Conservation (phyloP, 2,888 invertebrate species). For the Sylvicola cinctus region DNA sequence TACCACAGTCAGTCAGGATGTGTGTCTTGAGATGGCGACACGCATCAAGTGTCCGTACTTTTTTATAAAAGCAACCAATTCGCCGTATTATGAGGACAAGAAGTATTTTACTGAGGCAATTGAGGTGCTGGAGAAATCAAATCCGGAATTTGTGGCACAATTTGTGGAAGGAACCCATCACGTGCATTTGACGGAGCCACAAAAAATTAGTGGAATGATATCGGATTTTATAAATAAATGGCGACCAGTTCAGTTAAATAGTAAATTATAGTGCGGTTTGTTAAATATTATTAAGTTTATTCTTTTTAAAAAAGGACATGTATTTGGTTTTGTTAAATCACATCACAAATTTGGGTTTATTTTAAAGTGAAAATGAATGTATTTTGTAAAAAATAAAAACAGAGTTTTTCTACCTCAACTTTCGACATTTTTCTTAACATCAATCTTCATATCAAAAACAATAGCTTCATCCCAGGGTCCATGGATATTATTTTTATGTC, state of each 20-base stretch:
- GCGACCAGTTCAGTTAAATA: constrained; percentile 10
- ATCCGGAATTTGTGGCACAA: constrained; percentile 34
- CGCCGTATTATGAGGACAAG: constrained; percentile 31
- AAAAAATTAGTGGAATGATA: constrained; percentile 32
- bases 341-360: too few species aligned
- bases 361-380: too few species aligned
- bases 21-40: constrained; percentile 31
- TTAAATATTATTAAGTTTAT: too few species aligned
- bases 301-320: too few species aligned
- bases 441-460: constrained; percentile 22
- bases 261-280: too few species aligned
- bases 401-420: too few species aligned
- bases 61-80: constrained; percentile 36
- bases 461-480: constrained; percentile 97
- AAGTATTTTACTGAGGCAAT: constrained; percentile 33
- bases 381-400: neutral
- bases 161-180: constrained; percentile 50
- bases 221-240: constrained; percentile 31
- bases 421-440: too few species aligned
- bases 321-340: too few species aligned
- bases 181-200: constrained; percentile 49
- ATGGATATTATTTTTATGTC: constrained; percentile 76
- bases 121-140: constrained; percentile 28
- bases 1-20: constrained; percentile 15
- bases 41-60: constrained; percentile 40